These are phyloP conservation scores for Mantis religiosa DNA, from an alignment of 2,888 invertebrate genomes.

Conservation along the genomic window DNA sequence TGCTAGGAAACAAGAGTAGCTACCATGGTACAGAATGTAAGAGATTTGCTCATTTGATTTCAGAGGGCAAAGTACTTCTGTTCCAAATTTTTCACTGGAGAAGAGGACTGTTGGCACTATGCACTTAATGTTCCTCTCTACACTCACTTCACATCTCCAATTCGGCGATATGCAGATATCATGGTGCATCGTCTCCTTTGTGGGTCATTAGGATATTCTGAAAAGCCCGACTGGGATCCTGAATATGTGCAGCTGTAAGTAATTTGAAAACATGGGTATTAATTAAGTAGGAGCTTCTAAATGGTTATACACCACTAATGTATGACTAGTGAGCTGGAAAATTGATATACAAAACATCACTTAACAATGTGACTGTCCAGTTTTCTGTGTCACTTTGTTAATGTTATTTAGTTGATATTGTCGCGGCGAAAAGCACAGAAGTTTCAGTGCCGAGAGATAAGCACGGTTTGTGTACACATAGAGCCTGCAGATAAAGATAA, in stretches of 20 bases:
- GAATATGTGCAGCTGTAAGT: slow-evolving; percentile 31
- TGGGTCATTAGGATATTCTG: slow-evolving; percentile 44
- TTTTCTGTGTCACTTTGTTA: too few relatives aligned
- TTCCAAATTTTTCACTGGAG: slow-evolving; percentile 38
- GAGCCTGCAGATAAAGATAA: too few relatives aligned
- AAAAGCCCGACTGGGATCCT: slow-evolving; percentile 36
- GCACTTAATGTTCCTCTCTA: slow-evolving; percentile 86
- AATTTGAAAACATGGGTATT: neutral
- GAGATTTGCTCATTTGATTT: slow-evolving; percentile 19
- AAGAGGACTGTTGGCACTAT: slow-evolving; percentile 69
- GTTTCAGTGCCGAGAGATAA: too few relatives aligned
- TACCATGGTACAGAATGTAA: neutral
- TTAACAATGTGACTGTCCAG: too few relatives aligned
- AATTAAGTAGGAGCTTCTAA: too few relatives aligned
- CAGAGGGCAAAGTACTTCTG: slow-evolving; percentile 46
- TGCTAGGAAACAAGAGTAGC: too few relatives aligned
- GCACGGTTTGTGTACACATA: too few relatives aligned
- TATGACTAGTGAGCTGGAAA: too few relatives aligned
- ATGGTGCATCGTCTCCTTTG: slow-evolving; percentile 78
- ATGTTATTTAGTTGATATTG: too few relatives aligned
- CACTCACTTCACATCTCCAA: slow-evolving; percentile 97
- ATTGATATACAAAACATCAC: too few relatives aligned
- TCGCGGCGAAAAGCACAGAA: too few relatives aligned
- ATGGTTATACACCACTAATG: too few relatives aligned
- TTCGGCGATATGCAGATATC: slow-evolving; percentile 81